Evolutionary conservation across 2,888 invertebrate genomes (phyloP), one percentile per base, ranked within the genome.

Genomic region (Macrophya alboannulata): DNA sequence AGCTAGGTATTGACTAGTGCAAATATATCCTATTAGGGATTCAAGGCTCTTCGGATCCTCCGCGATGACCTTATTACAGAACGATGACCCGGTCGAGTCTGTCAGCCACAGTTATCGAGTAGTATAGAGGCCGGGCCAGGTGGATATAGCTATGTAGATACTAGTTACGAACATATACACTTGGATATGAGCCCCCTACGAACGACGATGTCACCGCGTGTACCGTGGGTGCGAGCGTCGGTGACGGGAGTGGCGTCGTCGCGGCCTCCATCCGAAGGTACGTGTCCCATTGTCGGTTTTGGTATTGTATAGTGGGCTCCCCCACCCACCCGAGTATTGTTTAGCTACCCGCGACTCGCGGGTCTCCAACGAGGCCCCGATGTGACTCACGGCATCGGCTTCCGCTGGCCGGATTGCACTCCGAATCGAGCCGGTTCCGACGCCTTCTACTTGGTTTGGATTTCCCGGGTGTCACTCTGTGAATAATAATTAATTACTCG

Each of bases 321-420:
- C 84, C 86, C 86, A 87, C 77, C 85, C 84, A 83, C 87, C 86
- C 86, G 89, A 68, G 89, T 90, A 91, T 92, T 92, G 91, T 92
- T 91, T 90, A 89, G 88, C 89, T 89, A 90, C 89, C 88, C 89
- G 90, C 88, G 89, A 87, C 89, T 90, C 90, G 88, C 87, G 86
- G 86, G 89, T 89, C 90, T 68, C 48, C 37, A 40, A 68, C 68
- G 68, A 68, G 71, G 68, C 48, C 65, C 51, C 83, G 68, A 71
- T 48, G 81, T 92, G 91, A 92, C 91, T 92, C 92, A 91, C 88
- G 89, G 88, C 88, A 91, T 91, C 88, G 89, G 90, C 91, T 91
- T 92, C 91, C 92, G 90, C 89, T 86, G 86, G 85, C 77, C 88
- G 85, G 87, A 83, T 83, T 83, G 83, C 68, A 59, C 83, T 83